A percentile compares a stretch with the other conserved stretches of the same genome.
phyloP scores from a whole-genome alignment of 2,113 vertebrate species.

The Gobio gobio region DNA sequence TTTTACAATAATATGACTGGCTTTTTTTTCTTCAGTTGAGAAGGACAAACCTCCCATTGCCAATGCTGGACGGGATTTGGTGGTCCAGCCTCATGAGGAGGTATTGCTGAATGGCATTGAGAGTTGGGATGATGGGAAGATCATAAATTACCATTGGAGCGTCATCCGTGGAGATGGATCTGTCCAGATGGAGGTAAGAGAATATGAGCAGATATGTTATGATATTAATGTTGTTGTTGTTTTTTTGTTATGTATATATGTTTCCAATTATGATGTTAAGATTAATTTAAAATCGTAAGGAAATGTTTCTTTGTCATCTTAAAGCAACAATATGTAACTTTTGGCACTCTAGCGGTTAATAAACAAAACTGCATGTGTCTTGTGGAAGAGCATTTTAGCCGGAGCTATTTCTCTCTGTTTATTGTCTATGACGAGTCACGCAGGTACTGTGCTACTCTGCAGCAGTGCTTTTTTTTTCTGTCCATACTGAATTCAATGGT shows the following conservation, averaged over 20 bases:
- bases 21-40: slow-evolving; percentile 66
- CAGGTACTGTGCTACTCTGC: too few species aligned
- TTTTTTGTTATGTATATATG: not conserved
- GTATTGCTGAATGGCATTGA: slow-evolving; percentile 80
- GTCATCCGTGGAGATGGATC: slow-evolving; percentile 66
- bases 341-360: too few species aligned
- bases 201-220: not conserved
- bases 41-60: slow-evolving; percentile 74
- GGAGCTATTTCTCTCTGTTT: too few species aligned
- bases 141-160: slow-evolving; percentile 79
- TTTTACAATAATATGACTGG: not conserved
- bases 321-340: too few species aligned
- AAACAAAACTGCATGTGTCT: too few species aligned
- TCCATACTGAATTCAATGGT: not conserved
- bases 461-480: too few species aligned
- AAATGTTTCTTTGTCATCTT: not conserved
- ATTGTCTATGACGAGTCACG: too few species aligned
- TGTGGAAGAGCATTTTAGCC: too few species aligned
- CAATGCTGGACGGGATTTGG: slow-evolving; percentile 76
- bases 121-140: slow-evolving; percentile 73
- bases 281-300: not conserved
- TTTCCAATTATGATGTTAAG: not conserved
- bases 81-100: slow-evolving; percentile 75
- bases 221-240: not conserved
- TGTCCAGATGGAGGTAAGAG: slow-evolving; percentile 77